phyloP scores from a whole-genome alignment of 2,888 invertebrate genomes.

The Platycheirus albimanus region DNA sequence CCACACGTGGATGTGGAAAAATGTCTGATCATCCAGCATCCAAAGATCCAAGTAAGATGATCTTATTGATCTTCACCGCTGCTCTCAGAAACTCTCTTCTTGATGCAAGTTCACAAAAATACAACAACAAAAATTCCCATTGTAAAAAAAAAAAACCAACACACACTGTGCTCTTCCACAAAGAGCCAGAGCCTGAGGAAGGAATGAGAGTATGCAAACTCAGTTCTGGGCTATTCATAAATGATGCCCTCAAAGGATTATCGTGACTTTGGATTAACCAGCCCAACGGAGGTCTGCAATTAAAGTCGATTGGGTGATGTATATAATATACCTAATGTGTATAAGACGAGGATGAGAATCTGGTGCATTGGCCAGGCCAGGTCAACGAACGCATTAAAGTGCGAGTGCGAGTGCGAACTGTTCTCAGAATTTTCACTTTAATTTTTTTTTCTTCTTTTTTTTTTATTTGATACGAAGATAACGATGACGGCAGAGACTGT shows the following conservation, averaged over 20 bases:
- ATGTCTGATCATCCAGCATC: slow-evolving; percentile 11
- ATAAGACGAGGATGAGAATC: slow-evolving; percentile 23
- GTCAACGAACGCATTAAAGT: slow-evolving; percentile 67
- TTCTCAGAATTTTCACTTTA: slow-evolving; percentile 53
- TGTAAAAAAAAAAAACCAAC: no score
- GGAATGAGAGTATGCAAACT: background rate
- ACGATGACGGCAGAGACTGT: slow-evolving; percentile 44
- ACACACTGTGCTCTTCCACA: background rate
- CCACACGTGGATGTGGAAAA: slow-evolving; percentile 25
- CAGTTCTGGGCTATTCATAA: slow-evolving; percentile 51
- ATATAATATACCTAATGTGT: slow-evolving; percentile 29
- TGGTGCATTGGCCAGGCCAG: slow-evolving; percentile 50
- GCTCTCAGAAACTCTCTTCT: slow-evolving; percentile 8
- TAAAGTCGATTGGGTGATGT: slow-evolving; percentile 68
- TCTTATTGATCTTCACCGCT: slow-evolving; percentile 61
- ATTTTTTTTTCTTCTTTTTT: slow-evolving; percentile 19
- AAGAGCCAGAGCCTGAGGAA: slow-evolving; percentile 1
- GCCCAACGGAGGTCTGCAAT: slow-evolving; percentile 65
- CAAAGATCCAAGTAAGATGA: slow-evolving; percentile 11
- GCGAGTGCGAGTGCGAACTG: slow-evolving; percentile 64
- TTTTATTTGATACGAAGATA: slow-evolving; percentile 19
- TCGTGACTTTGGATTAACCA: slow-evolving; percentile 59
- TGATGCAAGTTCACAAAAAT: slow-evolving; percentile 1
- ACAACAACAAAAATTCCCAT: background rate
- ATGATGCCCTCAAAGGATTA: slow-evolving; percentile 56